Evolutionary conservation across 2,113 vertebrate species (phyloP), one percentile per base, ranked within the genome.

Genomic region (Lepus europaeus): DNA sequence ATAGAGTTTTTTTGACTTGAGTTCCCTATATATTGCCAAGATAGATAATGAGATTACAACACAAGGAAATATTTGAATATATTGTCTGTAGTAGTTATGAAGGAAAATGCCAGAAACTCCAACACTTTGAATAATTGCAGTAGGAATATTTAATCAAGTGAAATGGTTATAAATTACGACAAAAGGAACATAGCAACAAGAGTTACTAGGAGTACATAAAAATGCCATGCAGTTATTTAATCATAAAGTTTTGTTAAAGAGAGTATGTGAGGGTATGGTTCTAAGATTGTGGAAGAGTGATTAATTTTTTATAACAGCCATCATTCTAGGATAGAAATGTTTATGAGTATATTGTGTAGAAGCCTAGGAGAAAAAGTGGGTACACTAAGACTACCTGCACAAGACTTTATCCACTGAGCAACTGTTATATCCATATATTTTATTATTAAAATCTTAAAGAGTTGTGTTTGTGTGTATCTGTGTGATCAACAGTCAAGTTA

Each of bases 141-240:
- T 63, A 66, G 13, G 1, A 81, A 88, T 87, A 56, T 25, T 80
- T 0, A 23, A 72, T 85, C 29, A 70, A 81, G 29, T 90, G 39
- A 88, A 88, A 74, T 83, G 59, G 17, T 66, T 87, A 76, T 89
- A 61, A 93, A 88, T 94, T 68, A 11, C 29, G 73, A 59, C 2
- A n/a, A 88, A 86, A n/a, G 3, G 29, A n/a, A 73, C 13, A 81
- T 56, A 89, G 49, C 11, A 56, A 77, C 5, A 82, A 80, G 70
- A 96, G 88, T 81, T 73, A 36, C 2, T 23, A 45, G 14, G 19
- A 80, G 23, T 93, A 53, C n/a, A 72, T 91, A 92, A 92, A 82
- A 73, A 87, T 78, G 20, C 81, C 68, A 82, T 23, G 1, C 12
- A 70, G 1, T 87, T 59, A 82, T 89, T 88, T 27, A 92, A 80